Evolutionary conservation across 64 coral and sea anemone species (phyloP).

Genomic region (Montipora foliosa): DNA sequence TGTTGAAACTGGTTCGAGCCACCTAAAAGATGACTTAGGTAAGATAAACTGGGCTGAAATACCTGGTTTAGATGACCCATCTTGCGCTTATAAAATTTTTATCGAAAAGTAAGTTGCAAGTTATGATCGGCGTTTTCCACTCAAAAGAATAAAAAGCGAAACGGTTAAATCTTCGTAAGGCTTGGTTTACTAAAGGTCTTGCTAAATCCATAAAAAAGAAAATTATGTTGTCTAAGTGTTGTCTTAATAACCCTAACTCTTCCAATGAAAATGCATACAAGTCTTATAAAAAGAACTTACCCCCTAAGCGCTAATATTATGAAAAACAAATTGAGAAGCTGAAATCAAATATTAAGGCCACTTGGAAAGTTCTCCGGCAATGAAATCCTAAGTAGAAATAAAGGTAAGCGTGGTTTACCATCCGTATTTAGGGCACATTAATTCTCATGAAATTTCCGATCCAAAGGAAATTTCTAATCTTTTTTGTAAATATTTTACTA

Average conservation of each 20-base stretch:
- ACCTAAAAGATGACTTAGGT: slow-evolving; percentile 14
- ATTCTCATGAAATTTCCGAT: slow-evolving; percentile 47
- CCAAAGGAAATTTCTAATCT: slow-evolving; percentile 45
- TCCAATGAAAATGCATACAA: slow-evolving; percentile 15
- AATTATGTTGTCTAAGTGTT: slow-evolving; percentile 14
- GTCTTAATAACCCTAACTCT: slow-evolving; percentile 21
- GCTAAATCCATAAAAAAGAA: slow-evolving; percentile 6
- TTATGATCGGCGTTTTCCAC: neutral
- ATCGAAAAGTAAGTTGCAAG: neutral
- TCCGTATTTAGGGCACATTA: neutral
- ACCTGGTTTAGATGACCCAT: slow-evolving; percentile 1
- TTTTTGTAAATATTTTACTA: neutral
- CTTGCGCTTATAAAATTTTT: neutral
- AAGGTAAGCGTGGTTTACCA: slow-evolving; percentile 2
- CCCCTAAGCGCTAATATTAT: slow-evolving; percentile 9
- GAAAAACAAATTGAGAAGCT: slow-evolving; percentile 17
- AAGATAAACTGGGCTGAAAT: slow-evolving; percentile 4
- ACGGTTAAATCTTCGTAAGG: neutral
- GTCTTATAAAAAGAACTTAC: neutral
- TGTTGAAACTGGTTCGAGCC: no score
- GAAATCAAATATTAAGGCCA: slow-evolving; percentile 2
- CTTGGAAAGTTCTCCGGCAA: neutral
- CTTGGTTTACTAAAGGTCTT: neutral
- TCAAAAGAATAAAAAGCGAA: neutral
- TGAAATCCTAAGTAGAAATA: slow-evolving; percentile 28